Base-by-base conservation (phyloP, 2,113 vertebrate species). In the Odobenus rosmarus region DNA sequence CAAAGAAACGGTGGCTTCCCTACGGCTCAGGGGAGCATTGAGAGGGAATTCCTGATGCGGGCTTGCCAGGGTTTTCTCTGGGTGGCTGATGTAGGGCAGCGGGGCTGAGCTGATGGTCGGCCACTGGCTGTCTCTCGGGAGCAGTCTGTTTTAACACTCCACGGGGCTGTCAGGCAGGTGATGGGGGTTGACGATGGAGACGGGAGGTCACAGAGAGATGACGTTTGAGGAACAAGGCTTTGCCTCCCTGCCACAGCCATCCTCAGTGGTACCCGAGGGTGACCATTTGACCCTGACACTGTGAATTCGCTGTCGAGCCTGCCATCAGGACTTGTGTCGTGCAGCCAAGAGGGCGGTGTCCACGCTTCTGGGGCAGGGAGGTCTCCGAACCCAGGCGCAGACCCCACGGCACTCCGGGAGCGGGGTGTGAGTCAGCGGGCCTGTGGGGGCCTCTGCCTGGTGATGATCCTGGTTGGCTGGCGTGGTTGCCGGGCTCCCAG, bases 91-190 rank as follows among this genome's bases (percentile, higher is more conserved):
- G 55, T 36, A 4, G 19, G 62, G 19, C 88, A 26, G 55, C 0
- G 0, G 0, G 4, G 42, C 31, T 2, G 8, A 24, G 23, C 3
- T 24, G 3, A n/a, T 16, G 15, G 16, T 23, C 5, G 0, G 18
- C 59, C 19, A 12, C 81, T 16, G 13, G 46, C 26, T n/a, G 31
- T 51, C 46, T 57, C 36, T 51, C 14, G 1, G 33, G 69, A 84
- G 42, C 19, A 5, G 0, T 16, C 28, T 82, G 6, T 49, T 39
- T 57, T n/a, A 36, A 23, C 6, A 5, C 11, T 59, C 16, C 80
- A 84, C 0, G 16, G 39, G 21, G 59, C 31, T 57, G 28, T 67
- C 61, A 57, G 33, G 46, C 18, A 15, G 53, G 39, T 49, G 18
- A 11, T 1, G 3, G 11, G 26, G 64, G 67, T 31, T 3, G 36